Percentiles rank a stretch among this genome's conserved stretches.
phyloP scores from a whole-genome alignment of 2,797 vertebrate species.

The Onychomys torridus region DNA sequence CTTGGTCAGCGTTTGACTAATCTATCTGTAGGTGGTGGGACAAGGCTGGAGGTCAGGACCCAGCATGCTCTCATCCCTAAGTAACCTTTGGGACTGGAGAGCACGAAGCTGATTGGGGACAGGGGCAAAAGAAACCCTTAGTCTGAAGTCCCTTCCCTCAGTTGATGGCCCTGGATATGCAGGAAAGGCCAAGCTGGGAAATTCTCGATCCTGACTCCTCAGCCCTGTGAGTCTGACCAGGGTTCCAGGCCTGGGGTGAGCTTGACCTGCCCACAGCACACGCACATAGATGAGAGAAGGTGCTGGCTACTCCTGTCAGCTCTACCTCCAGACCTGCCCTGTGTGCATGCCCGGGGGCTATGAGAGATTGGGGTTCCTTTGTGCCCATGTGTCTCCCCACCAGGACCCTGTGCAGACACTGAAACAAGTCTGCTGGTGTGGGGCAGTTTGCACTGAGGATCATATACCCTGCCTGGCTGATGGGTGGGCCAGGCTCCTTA shows the following conservation, averaged over 20 bases:
- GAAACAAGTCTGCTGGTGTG: neutral
- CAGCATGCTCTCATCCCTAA: neutral
- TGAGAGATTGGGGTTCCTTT: too few species aligned
- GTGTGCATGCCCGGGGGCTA: neutral
- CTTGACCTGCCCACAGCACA: neutral
- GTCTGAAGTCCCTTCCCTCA: neutral
- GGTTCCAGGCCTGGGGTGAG: neutral
- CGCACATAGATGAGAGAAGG: neutral
- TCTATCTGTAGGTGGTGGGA: neutral
- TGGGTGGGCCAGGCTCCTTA: neutral
- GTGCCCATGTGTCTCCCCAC: neutral
- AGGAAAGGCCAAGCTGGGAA: neutral
- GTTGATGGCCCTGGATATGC: neutral
- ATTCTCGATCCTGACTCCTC: neutral
- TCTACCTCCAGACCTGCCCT: neutral
- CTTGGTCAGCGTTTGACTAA: neutral
- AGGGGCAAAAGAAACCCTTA: neutral
- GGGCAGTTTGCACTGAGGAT: neutral
- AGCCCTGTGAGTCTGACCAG: neutral
- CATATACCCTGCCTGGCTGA: neutral
- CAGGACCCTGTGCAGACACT: neutral
- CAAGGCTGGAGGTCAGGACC: neutral
- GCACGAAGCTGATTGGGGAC: neutral
- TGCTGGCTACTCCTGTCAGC: neutral
- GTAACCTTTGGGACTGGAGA: neutral